Conservation (phyloP, 2,888 invertebrate species). For the Opisthograptis luteolata region DNA sequence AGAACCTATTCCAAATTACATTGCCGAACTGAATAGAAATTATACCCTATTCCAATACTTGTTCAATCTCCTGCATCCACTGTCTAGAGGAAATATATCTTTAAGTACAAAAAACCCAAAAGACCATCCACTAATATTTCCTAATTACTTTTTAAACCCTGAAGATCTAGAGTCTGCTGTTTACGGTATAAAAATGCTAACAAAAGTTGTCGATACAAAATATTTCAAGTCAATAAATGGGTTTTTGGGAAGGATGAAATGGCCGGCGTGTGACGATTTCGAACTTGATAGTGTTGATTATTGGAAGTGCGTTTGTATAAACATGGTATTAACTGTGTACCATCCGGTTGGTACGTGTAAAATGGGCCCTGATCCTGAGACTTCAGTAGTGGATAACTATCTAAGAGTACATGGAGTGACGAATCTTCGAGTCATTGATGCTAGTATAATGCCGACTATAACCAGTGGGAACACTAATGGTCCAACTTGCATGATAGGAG, state of each 20-base stretch:
- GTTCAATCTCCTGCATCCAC: slow-evolving; percentile 72
- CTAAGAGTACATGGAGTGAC: slow-evolving; percentile 86
- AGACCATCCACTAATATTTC: slow-evolving; percentile 84
- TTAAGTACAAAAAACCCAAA: slow-evolving; percentile 83
- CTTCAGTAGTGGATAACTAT: slow-evolving; percentile 76
- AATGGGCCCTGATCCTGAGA: slow-evolving; percentile 78
- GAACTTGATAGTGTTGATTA: slow-evolving; percentile 52
- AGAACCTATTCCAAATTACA: slow-evolving; percentile 43
- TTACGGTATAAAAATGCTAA: slow-evolving; percentile 54
- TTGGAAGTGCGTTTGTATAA: slow-evolving; percentile 71
- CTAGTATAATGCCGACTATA: slow-evolving; percentile 90
- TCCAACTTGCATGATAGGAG: slow-evolving; percentile 91
- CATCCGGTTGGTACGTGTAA: slow-evolving; percentile 88
- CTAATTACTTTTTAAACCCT: slow-evolving; percentile 85
- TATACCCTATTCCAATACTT: slow-evolving; percentile 56
- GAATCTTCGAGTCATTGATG: slow-evolving; percentile 88
- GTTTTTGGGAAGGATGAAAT: slow-evolving; percentile 49
- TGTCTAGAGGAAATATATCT: slow-evolving; percentile 81
- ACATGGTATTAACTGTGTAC: slow-evolving; percentile 79
- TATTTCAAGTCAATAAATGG: slow-evolving; percentile 55
- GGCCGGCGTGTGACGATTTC: slow-evolving; percentile 50
- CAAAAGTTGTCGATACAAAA: slow-evolving; percentile 49
- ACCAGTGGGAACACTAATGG: slow-evolving; percentile 92
- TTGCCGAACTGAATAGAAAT: slow-evolving; percentile 50
- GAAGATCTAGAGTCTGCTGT: slow-evolving; percentile 72